phyloP scores from a whole-genome alignment of 2,888 invertebrate genomes.

The Trachelus stipa region DNA sequence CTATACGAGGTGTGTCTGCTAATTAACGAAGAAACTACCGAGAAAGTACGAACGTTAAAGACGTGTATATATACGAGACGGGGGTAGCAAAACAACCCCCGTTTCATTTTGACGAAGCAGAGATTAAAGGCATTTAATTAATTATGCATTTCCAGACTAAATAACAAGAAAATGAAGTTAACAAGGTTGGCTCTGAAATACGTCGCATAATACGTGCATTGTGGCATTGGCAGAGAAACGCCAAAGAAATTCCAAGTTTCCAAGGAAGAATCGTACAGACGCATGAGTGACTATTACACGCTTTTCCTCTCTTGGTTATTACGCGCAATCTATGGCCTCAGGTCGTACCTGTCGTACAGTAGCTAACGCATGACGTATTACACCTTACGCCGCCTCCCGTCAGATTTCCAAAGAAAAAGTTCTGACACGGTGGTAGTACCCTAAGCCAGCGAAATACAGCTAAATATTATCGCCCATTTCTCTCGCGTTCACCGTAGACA shows the following conservation, averaged over 20 bases:
- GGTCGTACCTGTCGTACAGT: not conserved
- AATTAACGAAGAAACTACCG: slow-evolving; percentile 30
- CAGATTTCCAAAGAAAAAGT: not conserved
- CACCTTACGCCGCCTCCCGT: not conserved
- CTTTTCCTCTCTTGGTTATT: not conserved
- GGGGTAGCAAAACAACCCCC: not conserved
- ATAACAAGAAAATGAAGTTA: slow-evolving; percentile 21
- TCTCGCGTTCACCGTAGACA: not conserved
- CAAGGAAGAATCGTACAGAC: not conserved
- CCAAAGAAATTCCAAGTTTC: not conserved
- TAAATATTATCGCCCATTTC: not conserved
- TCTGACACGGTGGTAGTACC: not conserved
- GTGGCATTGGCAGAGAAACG: not conserved
- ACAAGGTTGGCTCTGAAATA: not conserved
- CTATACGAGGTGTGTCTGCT: slow-evolving; percentile 18
- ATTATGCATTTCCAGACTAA: slow-evolving; percentile 31
- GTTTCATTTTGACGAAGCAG: slow-evolving; percentile 2
- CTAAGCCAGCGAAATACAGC: not conserved
- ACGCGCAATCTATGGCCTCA: not conserved
- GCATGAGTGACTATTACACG: not conserved
- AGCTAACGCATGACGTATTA: not conserved
- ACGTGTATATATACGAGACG: not conserved
- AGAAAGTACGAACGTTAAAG: not conserved
- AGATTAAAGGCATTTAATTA: slow-evolving; percentile 13
- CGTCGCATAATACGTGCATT: not conserved